Conservation (phyloP, 2,888 invertebrate species). For the Leptogaster cylindrica region DNA sequence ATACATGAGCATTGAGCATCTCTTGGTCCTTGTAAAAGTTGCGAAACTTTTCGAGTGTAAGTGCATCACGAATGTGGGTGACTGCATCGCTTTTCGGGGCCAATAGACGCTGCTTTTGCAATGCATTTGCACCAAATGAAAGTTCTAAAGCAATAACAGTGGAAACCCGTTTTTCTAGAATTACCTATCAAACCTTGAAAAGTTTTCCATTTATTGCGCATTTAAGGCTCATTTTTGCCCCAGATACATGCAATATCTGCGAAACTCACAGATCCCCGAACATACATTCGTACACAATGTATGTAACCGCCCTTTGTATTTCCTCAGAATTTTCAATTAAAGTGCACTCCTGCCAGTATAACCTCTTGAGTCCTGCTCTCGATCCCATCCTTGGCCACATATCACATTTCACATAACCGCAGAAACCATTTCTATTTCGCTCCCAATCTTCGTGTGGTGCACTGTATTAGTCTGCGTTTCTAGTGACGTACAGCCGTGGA, state of each 20-base stretch:
- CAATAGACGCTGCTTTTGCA: no score
- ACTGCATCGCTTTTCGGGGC: no score
- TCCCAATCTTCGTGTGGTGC: conserved; percentile 4
- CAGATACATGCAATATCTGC: neutral
- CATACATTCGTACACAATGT: neutral
- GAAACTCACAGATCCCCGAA: neutral
- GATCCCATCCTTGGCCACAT: conserved; percentile 37
- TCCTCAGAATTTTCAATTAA: conserved; percentile 38
- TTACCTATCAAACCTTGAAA: neutral
- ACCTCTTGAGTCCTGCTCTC: conserved; percentile 35
- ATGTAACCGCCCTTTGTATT: conserved; percentile 24
- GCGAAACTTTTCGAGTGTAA: no score
- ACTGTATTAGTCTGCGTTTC: conserved; percentile 23
- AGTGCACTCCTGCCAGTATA: conserved; percentile 32
- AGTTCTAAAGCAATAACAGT: no score
- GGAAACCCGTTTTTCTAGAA: no score
- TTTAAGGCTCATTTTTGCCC: conserved; percentile 10
- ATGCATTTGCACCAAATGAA: no score
- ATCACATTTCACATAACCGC: conserved; percentile 38
- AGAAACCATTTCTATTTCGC: conserved; percentile 35
- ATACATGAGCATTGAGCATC: no score
- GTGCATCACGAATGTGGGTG: no score
- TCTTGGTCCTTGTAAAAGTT: no score
- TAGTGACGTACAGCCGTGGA: conserved; percentile 30
- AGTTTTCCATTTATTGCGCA: conserved; percentile 9